These are phyloP conservation scores for Mola mola DNA, from an alignment of 2,113 vertebrate genomes.

Conservation along the genomic window DNA sequence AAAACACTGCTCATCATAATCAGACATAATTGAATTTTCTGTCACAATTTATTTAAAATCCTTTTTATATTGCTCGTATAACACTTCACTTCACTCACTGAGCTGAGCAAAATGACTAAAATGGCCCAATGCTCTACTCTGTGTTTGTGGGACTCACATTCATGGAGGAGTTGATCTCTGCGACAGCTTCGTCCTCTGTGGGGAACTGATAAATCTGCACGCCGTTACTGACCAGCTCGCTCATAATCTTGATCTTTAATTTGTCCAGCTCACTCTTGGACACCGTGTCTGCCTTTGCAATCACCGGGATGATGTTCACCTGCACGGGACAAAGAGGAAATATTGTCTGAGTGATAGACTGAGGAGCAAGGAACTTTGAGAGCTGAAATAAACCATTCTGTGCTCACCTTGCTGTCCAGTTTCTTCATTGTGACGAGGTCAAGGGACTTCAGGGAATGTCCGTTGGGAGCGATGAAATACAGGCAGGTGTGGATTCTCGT, in stretches of 20 bases:
- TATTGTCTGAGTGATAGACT: background rate
- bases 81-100: no score
- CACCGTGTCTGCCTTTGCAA: slow-evolving; percentile 96
- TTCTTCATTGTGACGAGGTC: slow-evolving; percentile 98
- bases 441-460: slow-evolving; percentile 94
- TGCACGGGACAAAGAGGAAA: slow-evolving; percentile 47
- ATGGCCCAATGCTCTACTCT: no score
- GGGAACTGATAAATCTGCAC: slow-evolving; percentile 99
- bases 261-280: slow-evolving; percentile 95
- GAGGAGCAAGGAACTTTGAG: background rate
- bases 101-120: no score
- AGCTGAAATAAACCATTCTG: background rate
- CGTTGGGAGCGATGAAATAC: slow-evolving; percentile 94
- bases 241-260: slow-evolving; percentile 98
- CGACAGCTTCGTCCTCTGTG: slow-evolving; percentile 91
- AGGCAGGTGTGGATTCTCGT: slow-evolving; percentile 94
- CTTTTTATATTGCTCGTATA: no score
- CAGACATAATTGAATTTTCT: no score
- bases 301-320: slow-evolving; percentile 97
- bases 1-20: no score
- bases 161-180: slow-evolving; percentile 96
- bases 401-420: slow-evolving; percentile 92
- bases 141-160: slow-evolving; percentile 86
- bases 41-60: no score
- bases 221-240: slow-evolving; percentile 95